Base-by-base conservation (phyloP, 2,888 invertebrate genomes). In the Amblyteles armatorius region DNA sequence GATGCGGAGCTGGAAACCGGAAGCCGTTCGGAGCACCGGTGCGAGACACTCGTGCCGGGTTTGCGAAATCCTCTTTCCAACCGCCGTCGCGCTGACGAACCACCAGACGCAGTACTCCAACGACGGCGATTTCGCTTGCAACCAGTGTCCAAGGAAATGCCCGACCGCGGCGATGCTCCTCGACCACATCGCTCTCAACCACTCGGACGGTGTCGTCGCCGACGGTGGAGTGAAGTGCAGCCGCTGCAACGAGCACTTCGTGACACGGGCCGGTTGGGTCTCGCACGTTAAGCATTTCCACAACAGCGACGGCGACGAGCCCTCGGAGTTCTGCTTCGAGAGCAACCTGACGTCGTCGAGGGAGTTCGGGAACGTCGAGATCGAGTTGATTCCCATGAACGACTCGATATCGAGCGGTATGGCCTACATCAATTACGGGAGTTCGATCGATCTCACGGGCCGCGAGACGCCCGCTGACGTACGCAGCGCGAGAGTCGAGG, bases 211-310 rank as follows among this genome's bases (percentile, higher is more conserved):
- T 0, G 33, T 29, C 9, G 29, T 36, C 3, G 1, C 19, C 3
- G 63, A 60, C 9, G 63, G 67, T 3, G 57, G 63, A 26, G 26
- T 33, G 44, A 82, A 73, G 6, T 90, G 90, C 65, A 44, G 44
- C 0, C 67, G 76, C n/a, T 90, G 90, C 50, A 50, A 60, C 0
- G 88, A 90, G 69, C 60, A 83, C 19, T 16, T 89, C 1, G 29
- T 77, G 4, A 86, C 87, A 0, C 48, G 13, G 5, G 36, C 11
- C 16, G 69, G 79, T 1, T 82, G 89, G 73, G 36, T 79, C 16
- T 87, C 86, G 6, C 91, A 91, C 26, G 71, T 87, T 0, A 88
- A 88, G 73, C 89, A 90, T 22, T 84, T 83, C 6, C 91, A 90
- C 68, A 76, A 3, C 19, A 44, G 29, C 11, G 73, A 81, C n/a